Base-by-base conservation (phyloP, 1,140 invertebrate species). In the Zaprionus kolodkinae region DNA sequence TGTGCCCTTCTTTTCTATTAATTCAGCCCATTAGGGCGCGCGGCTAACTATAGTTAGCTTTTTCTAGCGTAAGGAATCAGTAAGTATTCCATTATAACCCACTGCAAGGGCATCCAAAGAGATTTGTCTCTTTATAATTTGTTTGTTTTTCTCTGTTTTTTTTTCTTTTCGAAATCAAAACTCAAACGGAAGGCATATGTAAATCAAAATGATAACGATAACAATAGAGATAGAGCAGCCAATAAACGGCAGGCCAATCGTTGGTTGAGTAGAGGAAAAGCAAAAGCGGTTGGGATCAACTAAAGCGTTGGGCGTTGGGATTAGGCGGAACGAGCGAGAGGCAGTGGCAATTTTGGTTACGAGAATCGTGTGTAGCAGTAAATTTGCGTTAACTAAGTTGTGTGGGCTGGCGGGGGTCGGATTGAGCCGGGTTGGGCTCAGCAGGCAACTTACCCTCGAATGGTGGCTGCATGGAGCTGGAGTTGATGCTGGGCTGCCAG, bases 331-430 rank as follows among this genome's bases (percentile, higher is more conserved):
- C 79, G 74, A 80, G 78, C 85, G 78, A 75, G 57, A 76, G 79
- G 70, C 79, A 54, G 73, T 84, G 77, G 81, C 62, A 85, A 84
- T 85, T 85, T 84, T 88, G 81, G 74, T 76, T 40, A 77, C 65
- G 75, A 76, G 61, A 75, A 85, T 75, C 75, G 83, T 89, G 85
- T 88, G 85, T 88, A 81, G 85, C 85, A 68, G 84, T 88, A 89
- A 80, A 81, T 72, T 87, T 80, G 80, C 81, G 69, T 74, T 69
- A 88, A 83, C 80, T 80, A 81, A 88, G 40, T 45, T 7, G 40
- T 45, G n/a, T 45, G 40, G 40, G n/a, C 40, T 45, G 40, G n/a
- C 40, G n/a, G 40, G 40, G 40, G 27, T 30, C 27, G 27, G 40
- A 3, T 4, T 9, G 40, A 10, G 7, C 33, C 40, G n/a, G n/a